Evolutionary conservation across 2,888 invertebrate species (phyloP), one percentile per base, ranked within the genome.

Genomic region (Athrips mouffetella): DNA sequence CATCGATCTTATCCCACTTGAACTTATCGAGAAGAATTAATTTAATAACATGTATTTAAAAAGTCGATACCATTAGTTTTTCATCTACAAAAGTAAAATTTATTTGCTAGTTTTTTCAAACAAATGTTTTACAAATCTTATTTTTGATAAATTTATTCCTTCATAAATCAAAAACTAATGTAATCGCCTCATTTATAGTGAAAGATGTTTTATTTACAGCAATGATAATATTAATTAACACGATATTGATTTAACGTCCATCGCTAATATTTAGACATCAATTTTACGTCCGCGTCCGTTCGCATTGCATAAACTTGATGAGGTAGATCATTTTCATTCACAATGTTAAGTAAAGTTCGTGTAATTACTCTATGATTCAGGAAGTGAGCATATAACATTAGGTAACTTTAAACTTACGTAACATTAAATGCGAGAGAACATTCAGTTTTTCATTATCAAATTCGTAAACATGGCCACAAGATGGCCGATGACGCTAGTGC

Each of bases 341-440:
- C 23, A 40, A 23, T 23, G 10, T 41, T 10, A 29, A 7, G 4
- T 18, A 31, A 45, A 31, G 18, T 35, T 37, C 11, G 39, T 49
- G 45, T 39, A 35, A 62, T 62, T 71, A 76, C 50, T 65, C 72
- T 76, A 75, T 76, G 76, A 74, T 58, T 40, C 51, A 55, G 65
- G 65, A 70, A 73, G 71, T 82, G 82, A 81, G 80, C 76, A 76
- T 76, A 65, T 47, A 68, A 62, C 53, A 56, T 62, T 62, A 45
- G 33, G 31, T 45, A 64, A 56, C 52, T 66, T 70, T 73, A 72
- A 62, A 70, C 70, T 74, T 80, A 83, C 65, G 62, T 71, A 73
- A 75, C 73, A 76, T 78, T 75, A 66, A 73, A 79, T 71, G 76
- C 72, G 73, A 80, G 63, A 80, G 64, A 79, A 78, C 65, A 69